These are phyloP conservation scores for Caloenas nicobarica DNA, from an alignment of 2,113 vertebrate species.

Conservation along the genomic window DNA sequence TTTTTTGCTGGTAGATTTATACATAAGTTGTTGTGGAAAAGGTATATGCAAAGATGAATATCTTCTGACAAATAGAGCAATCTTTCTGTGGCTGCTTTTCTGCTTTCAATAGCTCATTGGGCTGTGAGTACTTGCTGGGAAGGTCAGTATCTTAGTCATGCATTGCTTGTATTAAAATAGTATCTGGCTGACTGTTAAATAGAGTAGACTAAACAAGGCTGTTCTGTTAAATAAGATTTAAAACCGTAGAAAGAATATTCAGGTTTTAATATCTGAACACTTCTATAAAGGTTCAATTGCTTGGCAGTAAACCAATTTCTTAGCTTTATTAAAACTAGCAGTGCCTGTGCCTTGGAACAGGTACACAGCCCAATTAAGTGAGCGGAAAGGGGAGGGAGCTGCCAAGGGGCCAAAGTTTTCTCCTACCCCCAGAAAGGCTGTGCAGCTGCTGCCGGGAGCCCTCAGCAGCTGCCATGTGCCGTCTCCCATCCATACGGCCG, in stretches of 20 bases:
- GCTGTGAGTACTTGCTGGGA: background rate
- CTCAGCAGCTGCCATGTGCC: background rate
- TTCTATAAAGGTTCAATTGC: background rate
- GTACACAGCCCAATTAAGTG: background rate
- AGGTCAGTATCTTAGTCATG: background rate
- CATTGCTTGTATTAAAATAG: background rate
- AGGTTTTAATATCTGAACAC: slow-evolving; percentile 31
- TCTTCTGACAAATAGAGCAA: background rate
- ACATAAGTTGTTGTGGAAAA: background rate
- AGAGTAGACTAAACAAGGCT: slow-evolving; percentile 31
- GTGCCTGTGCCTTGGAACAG: background rate
- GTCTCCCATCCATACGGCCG: background rate
- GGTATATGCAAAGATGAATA: background rate
- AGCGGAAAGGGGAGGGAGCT: background rate
- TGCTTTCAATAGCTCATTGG: background rate
- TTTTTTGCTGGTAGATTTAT: background rate
- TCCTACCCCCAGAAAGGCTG: background rate
- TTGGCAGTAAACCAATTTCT: background rate
- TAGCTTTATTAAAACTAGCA: slow-evolving; percentile 17
- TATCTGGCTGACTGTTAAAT: background rate
- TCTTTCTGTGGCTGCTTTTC: background rate
- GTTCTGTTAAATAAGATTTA: slow-evolving; percentile 3
- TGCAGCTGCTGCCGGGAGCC: slow-evolving; percentile 5
- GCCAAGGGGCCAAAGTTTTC: background rate
- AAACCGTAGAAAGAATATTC: background rate